A percentile compares a stretch with the other conserved stretches of the same genome.
Conservation (phyloP, 2,888 invertebrate genomes). For the Sipha maydis region DNA sequence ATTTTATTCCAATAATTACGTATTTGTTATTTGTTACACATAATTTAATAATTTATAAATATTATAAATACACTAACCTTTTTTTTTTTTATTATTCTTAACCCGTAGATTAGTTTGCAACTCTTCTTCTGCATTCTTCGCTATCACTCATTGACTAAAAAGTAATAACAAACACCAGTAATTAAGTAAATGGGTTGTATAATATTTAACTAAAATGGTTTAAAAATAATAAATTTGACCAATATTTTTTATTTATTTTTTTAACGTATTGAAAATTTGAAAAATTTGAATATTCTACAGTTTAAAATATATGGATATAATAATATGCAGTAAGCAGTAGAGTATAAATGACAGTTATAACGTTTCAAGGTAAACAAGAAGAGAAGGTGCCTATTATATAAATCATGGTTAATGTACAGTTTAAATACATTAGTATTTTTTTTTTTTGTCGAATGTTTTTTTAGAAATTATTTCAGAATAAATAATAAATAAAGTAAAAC, state of each 20-base stretch:
- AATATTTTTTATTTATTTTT: neutral
- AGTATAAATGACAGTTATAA: constrained; percentile 12
- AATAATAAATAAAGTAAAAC: neutral
- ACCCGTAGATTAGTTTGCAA: no score
- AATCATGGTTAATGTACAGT: constrained; percentile 11
- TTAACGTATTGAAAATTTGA: neutral
- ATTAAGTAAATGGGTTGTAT: no score
- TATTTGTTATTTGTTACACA: no score
- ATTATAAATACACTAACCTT: no score
- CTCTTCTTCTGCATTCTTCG: no score
- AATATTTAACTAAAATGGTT: neutral
- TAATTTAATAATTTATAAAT: no score
- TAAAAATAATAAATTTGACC: neutral
- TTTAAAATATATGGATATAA: neutral
- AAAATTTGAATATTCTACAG: neutral
- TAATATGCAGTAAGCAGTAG: neutral
- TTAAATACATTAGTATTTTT: neutral
- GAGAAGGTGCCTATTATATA: constrained; percentile 31
- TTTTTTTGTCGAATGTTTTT: neutral
- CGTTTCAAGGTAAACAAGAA: constrained; percentile 43
- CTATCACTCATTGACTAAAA: no score
- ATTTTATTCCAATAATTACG: no score
- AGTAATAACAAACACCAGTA: neutral
- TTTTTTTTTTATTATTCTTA: no score
- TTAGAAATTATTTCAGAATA: constrained; percentile 12